Percentiles rank a stretch among this genome's conserved stretches.
Evolutionary conservation across 2,797 vertebrate species (phyloP).

Genomic region (Pogonophryne albipinna): DNA sequence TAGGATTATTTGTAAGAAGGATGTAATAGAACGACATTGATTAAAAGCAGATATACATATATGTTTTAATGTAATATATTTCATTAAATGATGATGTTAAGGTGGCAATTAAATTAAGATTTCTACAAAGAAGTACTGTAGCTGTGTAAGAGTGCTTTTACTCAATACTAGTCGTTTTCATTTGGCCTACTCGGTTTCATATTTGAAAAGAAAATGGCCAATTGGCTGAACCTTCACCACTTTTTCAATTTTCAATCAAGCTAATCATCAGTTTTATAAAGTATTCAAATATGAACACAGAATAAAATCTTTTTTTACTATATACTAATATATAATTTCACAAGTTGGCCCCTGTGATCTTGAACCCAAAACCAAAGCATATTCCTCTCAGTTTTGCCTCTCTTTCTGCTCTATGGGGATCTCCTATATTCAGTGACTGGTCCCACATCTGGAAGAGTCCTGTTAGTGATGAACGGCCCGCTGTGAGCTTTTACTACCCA

Average conservation of each 20-base stretch:
- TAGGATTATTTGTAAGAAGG: background rate
- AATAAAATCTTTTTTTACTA: background rate
- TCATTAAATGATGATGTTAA: background rate
- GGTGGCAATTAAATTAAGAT: background rate
- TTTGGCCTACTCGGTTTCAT: background rate
- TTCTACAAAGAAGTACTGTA: background rate
- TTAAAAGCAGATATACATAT: background rate
- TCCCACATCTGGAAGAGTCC: conserved; percentile 81
- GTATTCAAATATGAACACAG: background rate
- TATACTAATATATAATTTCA: background rate
- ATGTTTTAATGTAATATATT: background rate
- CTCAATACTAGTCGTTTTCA: background rate
- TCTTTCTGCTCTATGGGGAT: conserved; percentile 8
- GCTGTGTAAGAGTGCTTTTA: background rate
- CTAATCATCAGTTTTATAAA: too few relatives aligned
- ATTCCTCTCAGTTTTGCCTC: background rate
- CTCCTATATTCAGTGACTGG: conserved; percentile 57
- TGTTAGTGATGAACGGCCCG: conserved; percentile 57
- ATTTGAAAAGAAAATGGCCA: background rate
- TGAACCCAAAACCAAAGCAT: background rate
- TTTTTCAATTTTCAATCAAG: too few relatives aligned
- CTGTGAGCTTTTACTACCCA: conserved; percentile 70
- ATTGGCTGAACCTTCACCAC: too few relatives aligned
- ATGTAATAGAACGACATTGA: background rate
- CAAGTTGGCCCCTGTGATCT: background rate